Evolutionary conservation across 2,113 vertebrate species (phyloP).

Genomic region (Picathartes gymnocephalus): DNA sequence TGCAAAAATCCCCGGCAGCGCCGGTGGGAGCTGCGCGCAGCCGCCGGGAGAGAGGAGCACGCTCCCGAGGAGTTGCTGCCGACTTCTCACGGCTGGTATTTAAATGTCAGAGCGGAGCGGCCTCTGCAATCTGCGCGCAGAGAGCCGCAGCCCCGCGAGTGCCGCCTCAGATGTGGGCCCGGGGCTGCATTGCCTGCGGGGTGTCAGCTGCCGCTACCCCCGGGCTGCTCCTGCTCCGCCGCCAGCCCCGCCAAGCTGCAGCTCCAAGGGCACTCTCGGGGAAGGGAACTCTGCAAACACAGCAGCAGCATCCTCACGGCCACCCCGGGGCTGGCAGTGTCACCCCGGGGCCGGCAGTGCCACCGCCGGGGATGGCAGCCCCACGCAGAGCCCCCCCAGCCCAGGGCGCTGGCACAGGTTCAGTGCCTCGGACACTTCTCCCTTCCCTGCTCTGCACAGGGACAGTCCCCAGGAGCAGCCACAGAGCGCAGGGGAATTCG

Average conservation of each 20-base stretch:
- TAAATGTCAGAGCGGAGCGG: slow-evolving; percentile 64
- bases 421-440: not conserved
- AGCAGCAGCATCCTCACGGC: no score
- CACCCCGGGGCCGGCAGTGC: no score
- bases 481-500: rapidly evolving
- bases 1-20: not conserved
- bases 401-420: no score
- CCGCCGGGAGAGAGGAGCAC: not conserved
- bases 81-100: not conserved
- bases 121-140: not conserved
- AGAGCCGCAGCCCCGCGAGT: not conserved
- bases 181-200: slow-evolving; percentile 45
- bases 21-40: not conserved
- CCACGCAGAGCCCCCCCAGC: no score
- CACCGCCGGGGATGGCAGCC: no score
- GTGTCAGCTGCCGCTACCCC: slow-evolving; percentile 57
- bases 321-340: no score
- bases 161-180: not conserved
- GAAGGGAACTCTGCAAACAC: not conserved
- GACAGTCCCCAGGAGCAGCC: not conserved
- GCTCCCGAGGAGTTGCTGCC: not conserved
- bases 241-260: no score
- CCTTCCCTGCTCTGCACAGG: rapidly evolving
- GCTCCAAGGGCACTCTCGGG: not conserved
- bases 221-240: slow-evolving; percentile 22